Conservation (phyloP, 2,113 vertebrate species). For the Odocoileus virginianus region DNA sequence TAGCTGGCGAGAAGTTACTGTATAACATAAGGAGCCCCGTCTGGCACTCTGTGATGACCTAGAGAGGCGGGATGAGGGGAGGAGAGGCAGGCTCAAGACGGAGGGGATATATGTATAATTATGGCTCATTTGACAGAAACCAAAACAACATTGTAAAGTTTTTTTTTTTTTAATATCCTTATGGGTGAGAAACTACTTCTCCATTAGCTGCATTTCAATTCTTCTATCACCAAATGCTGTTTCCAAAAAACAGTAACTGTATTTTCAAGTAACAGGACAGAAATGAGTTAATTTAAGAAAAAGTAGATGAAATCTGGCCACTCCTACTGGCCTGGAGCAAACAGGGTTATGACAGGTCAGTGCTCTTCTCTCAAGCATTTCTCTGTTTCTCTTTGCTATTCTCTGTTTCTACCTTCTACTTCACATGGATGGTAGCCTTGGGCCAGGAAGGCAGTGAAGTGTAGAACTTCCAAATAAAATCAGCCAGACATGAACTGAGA, state of each 20-base stretch:
- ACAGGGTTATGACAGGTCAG: background rate
- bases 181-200: background rate
- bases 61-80: background rate
- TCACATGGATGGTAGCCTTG: background rate
- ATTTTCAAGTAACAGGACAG: background rate
- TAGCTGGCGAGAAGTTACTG: background rate
- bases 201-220: background rate
- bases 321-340: background rate
- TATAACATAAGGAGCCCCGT: background rate
- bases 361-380: background rate
- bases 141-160: background rate
- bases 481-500: background rate
- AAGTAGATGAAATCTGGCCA: background rate
- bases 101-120: background rate
- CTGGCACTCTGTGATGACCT: background rate
- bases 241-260: background rate
- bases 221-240: background rate
- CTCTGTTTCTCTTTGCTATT: background rate
- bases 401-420: background rate
- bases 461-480: background rate
- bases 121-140: background rate
- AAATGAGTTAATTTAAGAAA: background rate
- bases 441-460: background rate
- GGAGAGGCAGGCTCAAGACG: background rate
- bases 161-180: background rate